phyloP scores from a whole-genome alignment of 1,140 invertebrate species.

The Drosophila orena region DNA sequence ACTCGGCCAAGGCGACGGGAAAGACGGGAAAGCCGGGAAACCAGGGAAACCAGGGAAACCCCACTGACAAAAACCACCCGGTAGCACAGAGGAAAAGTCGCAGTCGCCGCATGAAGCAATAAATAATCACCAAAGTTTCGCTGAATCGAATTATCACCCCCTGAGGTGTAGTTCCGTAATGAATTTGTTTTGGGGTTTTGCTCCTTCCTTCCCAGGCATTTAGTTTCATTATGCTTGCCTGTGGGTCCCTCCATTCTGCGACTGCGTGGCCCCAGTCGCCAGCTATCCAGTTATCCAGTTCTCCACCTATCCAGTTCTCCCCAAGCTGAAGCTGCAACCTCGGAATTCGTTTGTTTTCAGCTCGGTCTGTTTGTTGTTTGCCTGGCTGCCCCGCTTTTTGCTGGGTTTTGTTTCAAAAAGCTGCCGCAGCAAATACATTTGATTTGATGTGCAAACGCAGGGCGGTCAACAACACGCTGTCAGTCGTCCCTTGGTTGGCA shows the following conservation, averaged over 20 bases:
- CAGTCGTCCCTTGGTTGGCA: constrained; percentile 64
- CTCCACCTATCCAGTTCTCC: no score
- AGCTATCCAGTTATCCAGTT: neutral
- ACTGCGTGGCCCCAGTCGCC: constrained; percentile 62
- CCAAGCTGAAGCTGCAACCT: constrained; percentile 21
- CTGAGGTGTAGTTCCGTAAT: constrained; percentile 81
- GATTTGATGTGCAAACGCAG: constrained; percentile 56
- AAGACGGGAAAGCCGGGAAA: neutral
- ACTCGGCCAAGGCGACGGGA: constrained; percentile 21
- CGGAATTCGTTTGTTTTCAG: constrained; percentile 44
- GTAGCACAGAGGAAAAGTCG: constrained; percentile 29
- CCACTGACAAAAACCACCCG: constrained; percentile 13
- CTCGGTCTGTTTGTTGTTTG: constrained; percentile 61
- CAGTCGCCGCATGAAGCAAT: constrained; percentile 73
- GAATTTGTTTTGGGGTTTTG: constrained; percentile 81
- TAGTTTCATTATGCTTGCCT: constrained; percentile 74
- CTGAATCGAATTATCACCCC: constrained; percentile 83
- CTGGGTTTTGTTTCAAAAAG: constrained; percentile 43
- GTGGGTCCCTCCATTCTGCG: constrained; percentile 46
- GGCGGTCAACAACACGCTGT: constrained; percentile 34
- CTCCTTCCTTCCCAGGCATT: constrained; percentile 59
- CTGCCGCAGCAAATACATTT: constrained; percentile 69
- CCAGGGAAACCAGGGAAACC: constrained; percentile 16
- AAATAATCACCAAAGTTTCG: constrained; percentile 83
- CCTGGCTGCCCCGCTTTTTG: constrained; percentile 47